Conservation (phyloP, 2,113 vertebrate genomes). For the Dromiciops gliroides region DNA sequence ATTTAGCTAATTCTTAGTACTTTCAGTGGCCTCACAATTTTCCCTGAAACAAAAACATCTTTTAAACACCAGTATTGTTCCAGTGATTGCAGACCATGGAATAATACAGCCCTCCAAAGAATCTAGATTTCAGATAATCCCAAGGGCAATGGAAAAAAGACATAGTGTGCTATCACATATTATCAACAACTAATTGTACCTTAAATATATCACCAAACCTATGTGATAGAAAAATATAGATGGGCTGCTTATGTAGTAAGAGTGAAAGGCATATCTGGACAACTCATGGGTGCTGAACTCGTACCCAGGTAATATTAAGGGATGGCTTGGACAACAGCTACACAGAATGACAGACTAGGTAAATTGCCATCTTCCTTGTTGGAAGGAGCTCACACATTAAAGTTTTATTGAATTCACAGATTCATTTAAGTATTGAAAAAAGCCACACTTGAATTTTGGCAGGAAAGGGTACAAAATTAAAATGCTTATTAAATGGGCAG, state of each 20-base stretch:
- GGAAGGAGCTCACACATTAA: background rate
- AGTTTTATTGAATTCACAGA: background rate
- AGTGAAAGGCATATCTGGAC: background rate
- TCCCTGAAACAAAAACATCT: background rate
- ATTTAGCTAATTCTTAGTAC: background rate
- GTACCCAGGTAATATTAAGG: background rate
- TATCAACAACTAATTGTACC: background rate
- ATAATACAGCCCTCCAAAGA: background rate
- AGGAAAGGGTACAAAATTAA: background rate
- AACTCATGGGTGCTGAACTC: background rate
- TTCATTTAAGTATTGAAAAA: background rate
- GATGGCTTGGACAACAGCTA: background rate
- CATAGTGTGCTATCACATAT: background rate
- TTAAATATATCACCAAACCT: background rate
- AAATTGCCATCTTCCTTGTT: background rate
- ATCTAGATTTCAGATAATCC: background rate
- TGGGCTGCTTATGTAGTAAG: background rate
- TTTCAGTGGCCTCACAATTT: background rate
- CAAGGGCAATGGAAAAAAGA: background rate
- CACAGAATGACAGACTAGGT: background rate
- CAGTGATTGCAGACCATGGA: background rate
- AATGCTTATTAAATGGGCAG: background rate
- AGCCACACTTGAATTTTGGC: background rate
- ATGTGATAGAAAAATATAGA: background rate
- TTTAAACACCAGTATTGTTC: background rate